Percentiles rank a stretch among this genome's conserved stretches.
phyloP scores from a whole-genome alignment of 2,888 invertebrate species.

The Cerceris ruficornis region DNA sequence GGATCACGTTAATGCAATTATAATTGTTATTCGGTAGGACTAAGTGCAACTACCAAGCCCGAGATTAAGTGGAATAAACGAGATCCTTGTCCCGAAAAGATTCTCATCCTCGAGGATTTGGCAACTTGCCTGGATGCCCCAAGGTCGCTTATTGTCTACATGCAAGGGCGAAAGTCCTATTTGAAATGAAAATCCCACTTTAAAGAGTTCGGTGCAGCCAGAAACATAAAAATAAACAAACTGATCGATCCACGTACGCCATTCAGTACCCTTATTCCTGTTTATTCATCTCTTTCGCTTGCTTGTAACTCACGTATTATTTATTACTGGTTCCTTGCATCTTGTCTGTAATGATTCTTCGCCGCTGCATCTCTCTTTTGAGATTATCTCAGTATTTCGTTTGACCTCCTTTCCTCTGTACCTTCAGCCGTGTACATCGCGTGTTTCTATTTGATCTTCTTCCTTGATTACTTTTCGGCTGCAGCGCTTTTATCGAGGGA shows the following conservation, averaged over 20 bases:
- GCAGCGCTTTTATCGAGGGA: no score
- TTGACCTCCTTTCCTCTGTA: neutral
- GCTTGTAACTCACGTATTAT: neutral
- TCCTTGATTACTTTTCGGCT: neutral
- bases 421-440: neutral
- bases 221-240: no score
- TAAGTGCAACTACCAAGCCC: constrained; percentile 21
- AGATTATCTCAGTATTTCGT: neutral
- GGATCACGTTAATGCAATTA: constrained; percentile 18
- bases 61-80: constrained; percentile 21
- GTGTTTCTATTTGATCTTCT: neutral
- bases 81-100: constrained; percentile 34
- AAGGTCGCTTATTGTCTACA: constrained; percentile 35
- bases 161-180: constrained; percentile 14
- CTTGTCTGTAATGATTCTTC: neutral
- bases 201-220: no score
- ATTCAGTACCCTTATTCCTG: no score
- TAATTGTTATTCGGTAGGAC: constrained; percentile 3
- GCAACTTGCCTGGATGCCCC: constrained; percentile 37
- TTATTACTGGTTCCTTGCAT: neutral
- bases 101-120: constrained; percentile 38
- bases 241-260: no score
- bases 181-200: no score
- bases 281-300: no score
- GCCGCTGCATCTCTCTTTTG: neutral